Conservation (phyloP, 2,888 invertebrate genomes). For the Cyrtodaria siliqua region DNA sequence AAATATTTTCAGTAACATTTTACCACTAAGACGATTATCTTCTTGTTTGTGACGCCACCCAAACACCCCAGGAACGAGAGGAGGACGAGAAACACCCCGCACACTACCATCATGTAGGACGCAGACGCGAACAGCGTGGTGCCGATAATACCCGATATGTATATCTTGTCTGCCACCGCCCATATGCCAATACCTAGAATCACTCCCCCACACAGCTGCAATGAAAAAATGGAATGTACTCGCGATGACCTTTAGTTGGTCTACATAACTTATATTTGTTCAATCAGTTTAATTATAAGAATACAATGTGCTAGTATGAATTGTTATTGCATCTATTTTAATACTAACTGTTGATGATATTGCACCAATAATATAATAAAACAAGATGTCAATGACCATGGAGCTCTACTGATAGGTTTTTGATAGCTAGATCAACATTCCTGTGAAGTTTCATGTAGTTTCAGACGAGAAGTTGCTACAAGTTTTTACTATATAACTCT, state of each 20-base stretch:
- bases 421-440: too few species aligned
- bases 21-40: constrained; percentile 96
- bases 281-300: too few species aligned
- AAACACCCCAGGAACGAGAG: constrained; percentile 96
- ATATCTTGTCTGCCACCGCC: constrained; percentile 94
- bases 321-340: not conserved
- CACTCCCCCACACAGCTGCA: constrained; percentile 68
- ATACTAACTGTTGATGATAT: too few species aligned
- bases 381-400: too few species aligned
- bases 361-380: not conserved
- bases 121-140: constrained; percentile 95
- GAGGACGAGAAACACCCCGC: constrained; percentile 92
- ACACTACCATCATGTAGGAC: constrained; percentile 93
- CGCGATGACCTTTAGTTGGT: too few species aligned
- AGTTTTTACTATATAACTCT: too few species aligned
- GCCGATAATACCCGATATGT: constrained; percentile 93
- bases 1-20: constrained; percentile 81
- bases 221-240: constrained; percentile 1
- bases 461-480: too few species aligned
- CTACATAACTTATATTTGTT: too few species aligned
- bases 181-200: constrained; percentile 93
- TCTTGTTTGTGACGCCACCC: constrained; percentile 95
- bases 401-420: too few species aligned
- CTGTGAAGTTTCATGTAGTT: too few species aligned
- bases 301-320: not conserved